Evolutionary conservation across 2,113 vertebrate species (phyloP).

Genomic region (Daboia siamensis): DNA sequence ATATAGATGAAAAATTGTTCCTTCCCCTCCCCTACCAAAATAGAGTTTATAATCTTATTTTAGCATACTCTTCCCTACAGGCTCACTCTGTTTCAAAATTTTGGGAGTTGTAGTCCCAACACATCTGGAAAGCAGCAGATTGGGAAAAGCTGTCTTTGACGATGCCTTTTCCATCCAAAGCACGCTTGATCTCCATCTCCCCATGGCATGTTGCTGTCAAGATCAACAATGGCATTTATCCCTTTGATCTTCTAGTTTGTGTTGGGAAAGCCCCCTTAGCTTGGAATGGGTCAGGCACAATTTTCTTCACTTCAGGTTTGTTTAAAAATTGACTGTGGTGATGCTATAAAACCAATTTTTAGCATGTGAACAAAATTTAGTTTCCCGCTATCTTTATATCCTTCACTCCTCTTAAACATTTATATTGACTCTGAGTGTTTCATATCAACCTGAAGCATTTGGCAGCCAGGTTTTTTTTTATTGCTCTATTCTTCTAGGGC

Average conservation of each 20-base stretch:
- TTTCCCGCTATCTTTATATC: not conserved
- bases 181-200: not conserved
- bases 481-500: not conserved
- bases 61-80: not conserved
- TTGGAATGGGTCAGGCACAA: not conserved
- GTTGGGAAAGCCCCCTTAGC: not conserved
- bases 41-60: not conserved
- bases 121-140: not conserved
- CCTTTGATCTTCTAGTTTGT: not conserved
- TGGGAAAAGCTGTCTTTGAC: not conserved
- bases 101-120: not conserved
- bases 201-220: not conserved
- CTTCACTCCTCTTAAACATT: slow-evolving; percentile 15
- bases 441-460: not conserved
- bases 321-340: not conserved
- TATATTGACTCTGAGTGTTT: slow-evolving; percentile 1
- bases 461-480: not conserved
- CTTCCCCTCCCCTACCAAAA: not conserved
- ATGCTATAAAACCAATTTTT: not conserved
- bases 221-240: not conserved
- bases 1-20: not conserved
- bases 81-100: not conserved
- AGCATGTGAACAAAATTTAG: not conserved
- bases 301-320: not conserved
- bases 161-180: not conserved